Conservation (phyloP, 2,888 invertebrate species). For the Agonopterix subpropinquella region DNA sequence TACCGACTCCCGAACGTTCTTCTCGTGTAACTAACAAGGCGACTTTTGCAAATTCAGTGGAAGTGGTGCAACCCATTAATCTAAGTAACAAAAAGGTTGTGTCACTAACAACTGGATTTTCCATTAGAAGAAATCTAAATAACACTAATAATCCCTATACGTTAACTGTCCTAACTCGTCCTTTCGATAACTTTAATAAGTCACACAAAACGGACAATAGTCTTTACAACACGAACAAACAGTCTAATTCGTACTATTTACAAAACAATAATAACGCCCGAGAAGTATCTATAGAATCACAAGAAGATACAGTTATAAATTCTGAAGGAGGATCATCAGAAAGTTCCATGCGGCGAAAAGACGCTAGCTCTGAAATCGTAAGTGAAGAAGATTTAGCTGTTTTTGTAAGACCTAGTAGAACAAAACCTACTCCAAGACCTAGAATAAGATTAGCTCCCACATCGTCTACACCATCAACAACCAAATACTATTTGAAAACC, state of each 20-base stretch:
- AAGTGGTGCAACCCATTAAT: constrained; percentile 37
- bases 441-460: constrained; percentile 23
- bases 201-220: constrained; percentile 12
- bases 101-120: constrained; percentile 68
- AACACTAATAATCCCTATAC: constrained; percentile 63
- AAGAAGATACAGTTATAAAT: constrained; percentile 19
- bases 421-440: constrained; percentile 20
- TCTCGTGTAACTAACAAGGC: constrained; percentile 49
- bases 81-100: constrained; percentile 48
- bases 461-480: constrained; percentile 23
- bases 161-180: constrained; percentile 57
- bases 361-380: constrained; percentile 25
- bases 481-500: constrained; percentile 53
- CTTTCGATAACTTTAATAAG: constrained; percentile 42
- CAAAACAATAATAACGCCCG: constrained; percentile 32
- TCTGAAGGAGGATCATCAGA: constrained; percentile 23
- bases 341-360: constrained; percentile 32
- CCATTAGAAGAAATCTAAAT: constrained; percentile 56
- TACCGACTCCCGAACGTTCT: constrained; percentile 37
- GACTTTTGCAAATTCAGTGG: constrained; percentile 34
- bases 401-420: constrained; percentile 26
- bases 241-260: constrained; percentile 19
- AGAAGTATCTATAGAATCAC: constrained; percentile 23
- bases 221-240: background rate
- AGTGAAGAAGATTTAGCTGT: constrained; percentile 33